Evolutionary conservation across 2,888 invertebrate species (phyloP).

Genomic region (Rotaria sp.): DNA sequence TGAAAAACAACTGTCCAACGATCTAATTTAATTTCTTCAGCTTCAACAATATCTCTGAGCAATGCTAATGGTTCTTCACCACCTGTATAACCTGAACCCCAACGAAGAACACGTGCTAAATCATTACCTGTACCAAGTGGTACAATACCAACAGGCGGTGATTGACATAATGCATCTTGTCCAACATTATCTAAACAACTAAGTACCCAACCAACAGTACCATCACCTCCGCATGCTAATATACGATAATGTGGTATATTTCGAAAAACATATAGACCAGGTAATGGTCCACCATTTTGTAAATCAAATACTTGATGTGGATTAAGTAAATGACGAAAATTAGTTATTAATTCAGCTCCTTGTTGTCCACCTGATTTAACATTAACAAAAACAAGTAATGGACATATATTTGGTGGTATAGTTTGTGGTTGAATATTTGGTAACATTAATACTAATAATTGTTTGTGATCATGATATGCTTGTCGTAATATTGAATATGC

Average conservation of each 20-base stretch:
- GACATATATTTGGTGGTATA: constrained; percentile 62
- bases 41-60: constrained; percentile 93
- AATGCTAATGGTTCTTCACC: constrained; percentile 91
- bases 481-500: constrained; percentile 88
- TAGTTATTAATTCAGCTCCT: constrained; percentile 91
- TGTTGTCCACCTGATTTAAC: constrained; percentile 99
- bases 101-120: constrained; percentile 88
- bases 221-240: constrained; percentile 97
- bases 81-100: constrained; percentile 97
- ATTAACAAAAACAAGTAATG: constrained; percentile 94
- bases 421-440: constrained; percentile 69
- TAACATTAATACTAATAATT: constrained; percentile 85
- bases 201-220: constrained; percentile 95
- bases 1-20: constrained; percentile 99
- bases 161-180: constrained; percentile 92
- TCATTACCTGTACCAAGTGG: constrained; percentile 96
- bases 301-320: constrained; percentile 99
- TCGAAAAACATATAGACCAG: constrained; percentile 96
- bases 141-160: constrained; percentile 96
- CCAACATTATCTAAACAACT: constrained; percentile 99
- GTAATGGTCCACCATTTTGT: constrained; percentile 95
- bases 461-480: constrained; percentile 89
- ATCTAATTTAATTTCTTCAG: constrained; percentile 76
- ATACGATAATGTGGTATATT: constrained; percentile 97
- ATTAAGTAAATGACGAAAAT: constrained; percentile 94